Percentiles rank a stretch among this genome's conserved stretches.
Conservation (phyloP, 2,888 invertebrate species). For the Formica aserva region DNA sequence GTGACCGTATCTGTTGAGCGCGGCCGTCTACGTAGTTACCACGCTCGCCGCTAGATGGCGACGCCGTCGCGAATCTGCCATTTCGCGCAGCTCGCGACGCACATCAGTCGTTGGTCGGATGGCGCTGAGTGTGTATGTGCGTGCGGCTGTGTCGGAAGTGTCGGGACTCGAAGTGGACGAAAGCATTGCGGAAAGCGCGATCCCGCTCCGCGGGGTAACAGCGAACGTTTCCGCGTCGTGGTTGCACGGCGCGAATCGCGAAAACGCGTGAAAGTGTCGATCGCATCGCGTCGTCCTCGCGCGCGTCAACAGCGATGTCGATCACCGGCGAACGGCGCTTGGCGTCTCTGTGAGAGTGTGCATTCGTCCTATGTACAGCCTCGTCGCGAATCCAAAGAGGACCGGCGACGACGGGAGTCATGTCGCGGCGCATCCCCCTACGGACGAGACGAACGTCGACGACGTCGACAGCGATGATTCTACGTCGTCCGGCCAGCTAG, state of each 20-base stretch:
- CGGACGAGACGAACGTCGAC: conserved; percentile 62
- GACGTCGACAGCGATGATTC: conserved; percentile 73
- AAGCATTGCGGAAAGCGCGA: neutral
- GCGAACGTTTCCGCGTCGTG: neutral
- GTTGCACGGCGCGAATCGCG: conserved; percentile 22
- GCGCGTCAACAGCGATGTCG: conserved; percentile 54
- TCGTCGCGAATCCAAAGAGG: conserved; percentile 64
- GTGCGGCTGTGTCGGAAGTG: neutral
- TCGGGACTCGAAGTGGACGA: neutral
- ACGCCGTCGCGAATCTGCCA: neutral
- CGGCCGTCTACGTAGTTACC: neutral
- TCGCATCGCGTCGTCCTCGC: neutral
- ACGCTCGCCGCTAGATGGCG: neutral
- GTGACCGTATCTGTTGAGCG: neutral
- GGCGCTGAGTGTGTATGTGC: neutral
- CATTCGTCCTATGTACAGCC: conserved; percentile 64
- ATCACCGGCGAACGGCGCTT: conserved; percentile 15
- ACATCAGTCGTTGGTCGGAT: neutral
- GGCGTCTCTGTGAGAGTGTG: conserved; percentile 24
- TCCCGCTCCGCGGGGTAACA: neutral
- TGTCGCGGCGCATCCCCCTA: conserved; percentile 66
- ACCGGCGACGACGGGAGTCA: conserved; percentile 68
- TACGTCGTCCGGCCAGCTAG: conserved; percentile 73
- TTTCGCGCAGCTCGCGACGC: neutral
- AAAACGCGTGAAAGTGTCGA: conserved; percentile 22